These are phyloP conservation scores for Canis aureus DNA, from an alignment of 2,113 vertebrate species.

Conservation along the genomic window DNA sequence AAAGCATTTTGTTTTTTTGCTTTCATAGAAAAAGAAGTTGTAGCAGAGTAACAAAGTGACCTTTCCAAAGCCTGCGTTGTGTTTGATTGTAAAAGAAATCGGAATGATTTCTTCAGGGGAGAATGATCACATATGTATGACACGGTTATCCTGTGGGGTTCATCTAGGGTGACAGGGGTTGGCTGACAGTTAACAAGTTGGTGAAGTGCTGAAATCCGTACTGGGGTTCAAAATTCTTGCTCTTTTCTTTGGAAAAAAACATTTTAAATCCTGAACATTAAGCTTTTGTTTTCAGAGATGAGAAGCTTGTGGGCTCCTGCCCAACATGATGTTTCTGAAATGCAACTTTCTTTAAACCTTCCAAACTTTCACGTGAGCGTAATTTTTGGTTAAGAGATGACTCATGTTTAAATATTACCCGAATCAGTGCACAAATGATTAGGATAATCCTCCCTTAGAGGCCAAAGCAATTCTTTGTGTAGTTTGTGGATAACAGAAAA, in stretches of 20 bases:
- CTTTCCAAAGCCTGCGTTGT: constrained; percentile 82
- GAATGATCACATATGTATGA: not conserved
- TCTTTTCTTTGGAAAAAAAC: constrained; percentile 61
- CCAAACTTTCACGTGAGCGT: not conserved
- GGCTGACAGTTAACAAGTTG: not conserved
- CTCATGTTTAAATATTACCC: constrained; percentile 15
- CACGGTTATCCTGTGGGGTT: constrained; percentile 55
- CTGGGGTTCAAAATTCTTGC: constrained; percentile 61
- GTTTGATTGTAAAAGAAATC: constrained; percentile 69
- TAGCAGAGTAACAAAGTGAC: constrained; percentile 70
- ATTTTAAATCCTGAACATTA: constrained; percentile 69
- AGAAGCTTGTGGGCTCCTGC: constrained; percentile 57
- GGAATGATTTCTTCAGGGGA: constrained; percentile 56
- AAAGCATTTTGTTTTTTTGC: constrained; percentile 77
- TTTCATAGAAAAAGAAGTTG: constrained; percentile 76
- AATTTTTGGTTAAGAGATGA: constrained; percentile 24
- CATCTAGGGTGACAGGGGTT: not conserved
- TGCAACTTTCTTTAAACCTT: constrained; percentile 39
- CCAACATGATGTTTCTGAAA: constrained; percentile 65
- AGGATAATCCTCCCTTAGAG: constrained; percentile 73
- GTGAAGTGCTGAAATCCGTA: constrained; percentile 65
- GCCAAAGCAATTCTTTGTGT: constrained; percentile 69
- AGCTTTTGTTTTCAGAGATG: constrained; percentile 67
- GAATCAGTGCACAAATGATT: not conserved
- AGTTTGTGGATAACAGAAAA: constrained; percentile 72